Evolutionary conservation across 2,888 invertebrate species (phyloP).

Genomic region (Syritta pipiens): DNA sequence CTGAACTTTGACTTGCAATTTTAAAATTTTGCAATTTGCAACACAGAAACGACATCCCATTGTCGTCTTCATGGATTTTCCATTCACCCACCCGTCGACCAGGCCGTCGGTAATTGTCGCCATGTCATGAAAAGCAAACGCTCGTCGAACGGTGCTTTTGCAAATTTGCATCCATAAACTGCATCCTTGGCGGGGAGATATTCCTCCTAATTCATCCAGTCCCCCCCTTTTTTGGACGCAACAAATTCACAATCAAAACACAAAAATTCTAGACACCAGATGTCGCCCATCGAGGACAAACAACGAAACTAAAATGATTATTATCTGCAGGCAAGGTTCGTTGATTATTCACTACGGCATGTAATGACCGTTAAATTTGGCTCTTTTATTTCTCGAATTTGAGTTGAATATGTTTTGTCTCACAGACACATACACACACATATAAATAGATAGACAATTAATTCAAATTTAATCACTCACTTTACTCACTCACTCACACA

Average conservation of each 20-base stretch:
- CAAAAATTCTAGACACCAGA: conserved; percentile 55
- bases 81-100: conserved; percentile 11
- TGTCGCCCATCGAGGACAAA: too few species aligned
- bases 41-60: conserved; percentile 17
- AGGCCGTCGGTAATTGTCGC: conserved; percentile 60
- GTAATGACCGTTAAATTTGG: conserved; percentile 66
- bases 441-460: conserved; percentile 51
- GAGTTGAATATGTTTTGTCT: too few species aligned
- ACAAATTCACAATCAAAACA: conserved; percentile 58
- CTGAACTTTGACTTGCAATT: conserved; percentile 23
- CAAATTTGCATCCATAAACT: conserved; percentile 60
- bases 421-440: too few species aligned
- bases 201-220: conserved; percentile 49
- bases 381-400: conserved; percentile 28
- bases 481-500: neutral
- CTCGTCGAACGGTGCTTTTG: conserved; percentile 3
- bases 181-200: conserved; percentile 56
- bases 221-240: neutral
- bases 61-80: conserved; percentile 40
- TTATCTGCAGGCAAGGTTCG: conserved; percentile 66
- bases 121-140: conserved; percentile 37
- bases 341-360: conserved; percentile 63
- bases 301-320: conserved; percentile 54
- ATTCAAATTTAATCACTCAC: conserved; percentile 59
- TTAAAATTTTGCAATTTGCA: too few species aligned